Evolutionary conservation across 2,888 invertebrate species (phyloP).

Genomic region (Crepidodera aurea): DNA sequence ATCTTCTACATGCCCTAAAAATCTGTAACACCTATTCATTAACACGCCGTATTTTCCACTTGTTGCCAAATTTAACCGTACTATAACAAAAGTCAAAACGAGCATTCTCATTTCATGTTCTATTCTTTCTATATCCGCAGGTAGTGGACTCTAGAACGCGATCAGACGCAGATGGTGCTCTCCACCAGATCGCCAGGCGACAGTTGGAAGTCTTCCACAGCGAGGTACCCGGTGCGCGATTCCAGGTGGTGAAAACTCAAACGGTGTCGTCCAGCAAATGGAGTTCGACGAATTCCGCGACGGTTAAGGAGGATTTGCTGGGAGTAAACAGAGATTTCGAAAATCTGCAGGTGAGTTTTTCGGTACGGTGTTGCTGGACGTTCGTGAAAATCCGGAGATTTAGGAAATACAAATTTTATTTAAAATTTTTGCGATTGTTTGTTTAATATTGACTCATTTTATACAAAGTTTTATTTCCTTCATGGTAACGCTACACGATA

Average conservation of each 20-base stretch:
- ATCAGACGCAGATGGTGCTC: conserved; percentile 64
- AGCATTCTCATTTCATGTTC: conserved; percentile 16
- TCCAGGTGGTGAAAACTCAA: conserved; percentile 76
- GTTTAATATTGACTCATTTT: conserved; percentile 20
- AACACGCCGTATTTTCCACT: too few relatives aligned
- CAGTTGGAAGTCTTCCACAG: conserved; percentile 76
- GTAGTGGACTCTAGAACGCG: conserved; percentile 66
- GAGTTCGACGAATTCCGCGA: conserved; percentile 10
- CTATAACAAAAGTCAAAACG: conserved; percentile 12
- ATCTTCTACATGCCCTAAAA: too few relatives aligned
- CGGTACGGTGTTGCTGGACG: not conserved
- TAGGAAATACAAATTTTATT: too few relatives aligned
- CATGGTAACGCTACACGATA: not conserved
- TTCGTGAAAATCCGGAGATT: too few relatives aligned
- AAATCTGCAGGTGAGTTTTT: conserved; percentile 55
- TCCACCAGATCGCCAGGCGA: conserved; percentile 64
- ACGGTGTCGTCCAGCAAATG: conserved; percentile 58
- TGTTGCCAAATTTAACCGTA: not conserved
- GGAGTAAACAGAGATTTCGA: conserved; percentile 50
- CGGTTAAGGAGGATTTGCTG: not conserved
- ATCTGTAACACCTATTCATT: too few relatives aligned
- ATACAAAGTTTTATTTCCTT: conserved; percentile 21
- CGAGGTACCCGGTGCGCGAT: conserved; percentile 71
- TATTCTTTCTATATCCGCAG: conserved; percentile 52
- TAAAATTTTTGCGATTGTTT: too few relatives aligned